These are phyloP conservation scores for Sebastes ruberrimus DNA, from an alignment of 2,797 vertebrate genomes.

Conservation along the genomic window DNA sequence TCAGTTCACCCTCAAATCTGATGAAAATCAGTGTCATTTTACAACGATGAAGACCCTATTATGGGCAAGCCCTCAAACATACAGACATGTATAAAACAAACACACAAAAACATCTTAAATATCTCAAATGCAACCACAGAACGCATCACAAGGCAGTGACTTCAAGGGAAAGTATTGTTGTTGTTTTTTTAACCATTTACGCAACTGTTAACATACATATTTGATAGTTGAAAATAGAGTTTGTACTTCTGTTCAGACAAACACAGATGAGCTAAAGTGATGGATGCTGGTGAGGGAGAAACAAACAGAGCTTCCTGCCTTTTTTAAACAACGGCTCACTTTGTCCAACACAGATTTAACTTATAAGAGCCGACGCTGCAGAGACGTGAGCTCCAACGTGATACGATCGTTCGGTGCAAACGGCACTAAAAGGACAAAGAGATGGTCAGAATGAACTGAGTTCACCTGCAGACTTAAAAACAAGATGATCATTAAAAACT, in stretches of 20 bases:
- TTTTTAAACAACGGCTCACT: not conserved
- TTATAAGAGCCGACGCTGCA: not conserved
- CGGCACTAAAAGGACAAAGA: not conserved
- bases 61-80: constrained; percentile 10
- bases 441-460: not conserved
- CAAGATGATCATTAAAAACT: constrained; percentile 5
- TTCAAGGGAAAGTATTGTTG: not conserved
- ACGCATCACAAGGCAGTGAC: constrained; percentile 27
- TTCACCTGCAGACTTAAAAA: constrained; percentile 11
- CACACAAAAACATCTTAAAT: constrained; percentile 28
- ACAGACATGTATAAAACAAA: not conserved
- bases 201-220: constrained; percentile 10
- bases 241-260: constrained; percentile 4
- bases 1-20: constrained; percentile 21
- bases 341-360: not conserved
- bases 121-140: constrained; percentile 27
- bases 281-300: constrained; percentile 47
- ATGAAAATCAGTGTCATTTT: not conserved
- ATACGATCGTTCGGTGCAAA: not conserved
- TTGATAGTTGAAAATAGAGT: not conserved
- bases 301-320: not conserved
- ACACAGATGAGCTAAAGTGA: constrained; percentile 22
- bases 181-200: constrained; percentile 1
- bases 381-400: not conserved
- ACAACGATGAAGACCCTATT: not conserved